Evolutionary conservation across 1,140 invertebrate species (phyloP), one percentile per base, ranked within the genome.

Genomic region (Cotesia typhae): DNA sequence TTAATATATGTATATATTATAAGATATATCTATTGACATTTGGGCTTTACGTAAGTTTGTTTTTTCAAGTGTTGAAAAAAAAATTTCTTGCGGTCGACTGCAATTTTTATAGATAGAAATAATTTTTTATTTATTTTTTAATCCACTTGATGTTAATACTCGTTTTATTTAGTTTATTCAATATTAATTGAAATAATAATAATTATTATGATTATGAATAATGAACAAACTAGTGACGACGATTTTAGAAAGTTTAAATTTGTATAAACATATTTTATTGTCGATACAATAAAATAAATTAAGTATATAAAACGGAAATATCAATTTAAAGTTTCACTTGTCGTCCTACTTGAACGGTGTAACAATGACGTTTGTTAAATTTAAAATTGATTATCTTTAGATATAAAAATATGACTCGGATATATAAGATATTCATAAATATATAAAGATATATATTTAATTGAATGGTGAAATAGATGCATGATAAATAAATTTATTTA

Each of bases 261-360:
- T 20, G 38, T 41, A 67, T 70, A 14, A 41, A 67, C 55, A 9
- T 17, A 14, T 20, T 36, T 7, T 12, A 37, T 0, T n/a, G n/a
- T 4, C 17, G 4, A 20, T 6, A 12, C 64, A 52, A 65, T 41
- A 59, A 53, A 64, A 52, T 36, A 63, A 64, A 57, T 57, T 28
- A 64, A 14, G 64, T 53, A 74, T 60, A 67, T 63, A 67, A 60
- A 64, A 20, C 47, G 51, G 37, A 73, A 75, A 77, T 77, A 37
- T 77, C 75, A 75, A 76, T 75, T 71, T 76, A 77, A 75, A 74
- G 74, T 78, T 71, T 67, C 37, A 5, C 66, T 57, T 36, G 71
- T 77, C 60, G 37, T 37, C 47, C 37, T 47, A 64, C 37, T 64
- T 64, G 3, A 37, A 35, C 17, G 35, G 10, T 61, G 35, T 61